Evolutionary conservation across 1,140 invertebrate genomes (phyloP).

Genomic region (Pinna nobilis): DNA sequence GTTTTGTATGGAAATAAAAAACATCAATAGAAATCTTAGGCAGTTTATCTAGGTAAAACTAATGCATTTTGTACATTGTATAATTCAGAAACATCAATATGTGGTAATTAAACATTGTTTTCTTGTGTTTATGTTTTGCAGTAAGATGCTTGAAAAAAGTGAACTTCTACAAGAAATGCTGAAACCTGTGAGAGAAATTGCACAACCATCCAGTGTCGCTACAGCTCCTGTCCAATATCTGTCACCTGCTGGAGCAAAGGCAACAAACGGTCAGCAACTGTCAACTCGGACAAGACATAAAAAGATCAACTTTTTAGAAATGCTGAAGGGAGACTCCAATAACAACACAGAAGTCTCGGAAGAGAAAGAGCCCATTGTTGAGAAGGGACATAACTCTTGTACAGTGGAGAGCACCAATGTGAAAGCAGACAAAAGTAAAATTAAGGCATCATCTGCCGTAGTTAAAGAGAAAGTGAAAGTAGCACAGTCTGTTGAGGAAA

Average conservation of each 20-base stretch:
- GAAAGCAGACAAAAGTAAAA: slow-evolving; percentile 12
- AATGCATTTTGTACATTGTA: too few relatives aligned
- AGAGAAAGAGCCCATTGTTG: slow-evolving; percentile 16
- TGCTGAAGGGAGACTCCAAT: slow-evolving; percentile 61
- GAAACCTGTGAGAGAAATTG: neutral
- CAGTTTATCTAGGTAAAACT: too few relatives aligned
- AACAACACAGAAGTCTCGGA: slow-evolving; percentile 25
- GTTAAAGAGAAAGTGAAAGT: slow-evolving; percentile 1
- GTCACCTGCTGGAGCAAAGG: too few relatives aligned
- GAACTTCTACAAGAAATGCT: too few relatives aligned
- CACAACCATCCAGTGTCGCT: neutral
- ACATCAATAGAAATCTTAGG: too few relatives aligned
- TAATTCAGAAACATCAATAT: too few relatives aligned
- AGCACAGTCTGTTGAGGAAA: neutral
- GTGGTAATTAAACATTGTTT: too few relatives aligned
- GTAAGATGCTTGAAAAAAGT: too few relatives aligned
- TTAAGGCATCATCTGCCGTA: slow-evolving; percentile 25
- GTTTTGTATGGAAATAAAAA: too few relatives aligned
- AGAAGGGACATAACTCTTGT: neutral
- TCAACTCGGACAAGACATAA: slow-evolving; percentile 62
- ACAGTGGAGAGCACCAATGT: slow-evolving; percentile 13
- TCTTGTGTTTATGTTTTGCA: too few relatives aligned
- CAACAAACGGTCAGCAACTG: neutral
- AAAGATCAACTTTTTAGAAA: slow-evolving; percentile 68
- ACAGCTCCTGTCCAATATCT: neutral